Evolutionary conservation across 2,113 vertebrate species (phyloP).

Genomic region (Atrichornis clamosus): DNA sequence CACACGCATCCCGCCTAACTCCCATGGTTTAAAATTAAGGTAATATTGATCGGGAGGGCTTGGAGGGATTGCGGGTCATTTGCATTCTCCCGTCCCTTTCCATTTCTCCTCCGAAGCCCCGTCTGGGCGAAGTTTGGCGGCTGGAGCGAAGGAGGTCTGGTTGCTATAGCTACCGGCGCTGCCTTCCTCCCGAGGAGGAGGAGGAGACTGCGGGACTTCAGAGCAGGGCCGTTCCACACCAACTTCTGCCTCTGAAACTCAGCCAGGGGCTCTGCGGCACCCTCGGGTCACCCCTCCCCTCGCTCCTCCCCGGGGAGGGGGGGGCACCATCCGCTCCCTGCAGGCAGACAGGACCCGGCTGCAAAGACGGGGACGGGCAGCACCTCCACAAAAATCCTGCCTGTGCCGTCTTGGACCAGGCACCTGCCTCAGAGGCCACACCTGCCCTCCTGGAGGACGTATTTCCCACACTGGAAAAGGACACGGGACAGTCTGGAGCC

Average conservation of each 20-base stretch:
- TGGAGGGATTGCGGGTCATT: not conserved
- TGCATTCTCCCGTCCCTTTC: not conserved
- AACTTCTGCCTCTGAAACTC: not conserved
- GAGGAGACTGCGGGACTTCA: not conserved
- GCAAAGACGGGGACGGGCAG: not conserved
- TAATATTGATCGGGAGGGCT: not conserved
- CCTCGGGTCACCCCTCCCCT: not conserved
- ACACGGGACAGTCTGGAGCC: not conserved
- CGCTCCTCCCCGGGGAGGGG: not conserved
- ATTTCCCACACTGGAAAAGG: not conserved
- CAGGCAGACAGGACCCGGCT: not conserved
- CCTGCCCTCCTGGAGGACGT: not conserved
- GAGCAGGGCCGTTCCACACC: not conserved
- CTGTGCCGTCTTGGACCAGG: accelerated
- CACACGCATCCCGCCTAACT: not conserved
- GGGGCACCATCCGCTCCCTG: accelerated
- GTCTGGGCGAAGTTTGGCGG: not conserved
- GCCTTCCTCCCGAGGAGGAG: not conserved
- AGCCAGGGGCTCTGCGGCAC: not conserved
- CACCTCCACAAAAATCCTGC: not conserved
- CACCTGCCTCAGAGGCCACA: no score
- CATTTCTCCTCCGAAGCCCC: not conserved
- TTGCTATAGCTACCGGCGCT: conserved; percentile 28
- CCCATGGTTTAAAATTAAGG: not conserved
- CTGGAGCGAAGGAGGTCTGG: not conserved